phyloP scores from a whole-genome alignment of 2,797 vertebrate species.

The Mormyrus hasselquistii region DNA sequence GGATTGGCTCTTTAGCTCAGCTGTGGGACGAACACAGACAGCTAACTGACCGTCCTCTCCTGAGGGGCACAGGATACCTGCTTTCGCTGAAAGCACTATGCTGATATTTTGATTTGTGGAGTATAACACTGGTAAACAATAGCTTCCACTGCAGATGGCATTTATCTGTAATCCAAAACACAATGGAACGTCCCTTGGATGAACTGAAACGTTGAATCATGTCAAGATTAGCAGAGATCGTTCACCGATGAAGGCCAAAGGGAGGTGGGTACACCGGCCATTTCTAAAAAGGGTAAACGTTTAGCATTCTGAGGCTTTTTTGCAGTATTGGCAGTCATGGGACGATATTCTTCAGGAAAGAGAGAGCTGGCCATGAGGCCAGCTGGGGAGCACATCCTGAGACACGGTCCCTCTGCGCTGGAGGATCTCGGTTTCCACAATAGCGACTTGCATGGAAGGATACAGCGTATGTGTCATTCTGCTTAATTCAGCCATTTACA shows the following conservation, averaged over 20 bases:
- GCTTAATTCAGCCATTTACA: not conserved
- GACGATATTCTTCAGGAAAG: not conserved
- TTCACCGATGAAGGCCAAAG: not conserved
- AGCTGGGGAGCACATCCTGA: not conserved
- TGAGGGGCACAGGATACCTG: not conserved
- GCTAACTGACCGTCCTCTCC: not conserved
- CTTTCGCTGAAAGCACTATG: not conserved
- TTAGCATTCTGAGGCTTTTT: not conserved
- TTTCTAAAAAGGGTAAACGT: not conserved
- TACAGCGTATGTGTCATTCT: not conserved
- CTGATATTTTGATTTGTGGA: not conserved
- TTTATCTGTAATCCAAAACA: not conserved
- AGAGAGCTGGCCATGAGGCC: not conserved
- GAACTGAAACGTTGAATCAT: not conserved
- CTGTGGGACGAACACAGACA: not conserved
- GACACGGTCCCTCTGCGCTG: not conserved
- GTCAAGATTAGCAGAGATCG: not conserved
- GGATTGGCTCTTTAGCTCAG: not conserved
- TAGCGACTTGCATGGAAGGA: not conserved
- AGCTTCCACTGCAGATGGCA: not conserved
- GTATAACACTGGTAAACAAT: not conserved
- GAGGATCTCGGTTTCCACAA: not conserved
- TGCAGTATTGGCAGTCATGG: not conserved
- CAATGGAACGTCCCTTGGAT: not conserved
- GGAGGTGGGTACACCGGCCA: not conserved